phyloP scores from a whole-genome alignment of 2,797 vertebrate species.

The Pterois miles region DNA sequence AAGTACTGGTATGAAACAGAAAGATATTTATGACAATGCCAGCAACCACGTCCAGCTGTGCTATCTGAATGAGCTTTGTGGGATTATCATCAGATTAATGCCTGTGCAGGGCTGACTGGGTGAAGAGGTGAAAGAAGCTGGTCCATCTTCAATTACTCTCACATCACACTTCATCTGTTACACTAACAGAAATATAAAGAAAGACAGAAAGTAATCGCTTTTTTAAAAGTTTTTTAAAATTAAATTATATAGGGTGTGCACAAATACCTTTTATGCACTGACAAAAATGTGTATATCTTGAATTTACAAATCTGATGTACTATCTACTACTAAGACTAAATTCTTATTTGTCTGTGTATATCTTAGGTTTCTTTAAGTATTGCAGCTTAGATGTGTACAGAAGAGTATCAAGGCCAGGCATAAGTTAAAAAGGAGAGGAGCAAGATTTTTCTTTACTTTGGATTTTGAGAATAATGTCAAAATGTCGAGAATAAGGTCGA shows the following conservation, averaged over 20 bases:
- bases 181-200: neutral
- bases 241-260: no score
- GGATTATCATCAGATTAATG: slow-evolving; percentile 82
- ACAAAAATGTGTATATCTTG: neutral
- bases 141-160: slow-evolving; percentile 35
- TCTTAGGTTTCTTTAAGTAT: slow-evolving; percentile 23
- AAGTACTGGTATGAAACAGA: slow-evolving; percentile 43
- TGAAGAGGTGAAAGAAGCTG: slow-evolving; percentile 71
- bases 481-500: no score
- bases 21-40: slow-evolving; percentile 69
- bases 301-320: neutral
- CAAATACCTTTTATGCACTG: neutral
- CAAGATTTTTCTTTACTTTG: no score
- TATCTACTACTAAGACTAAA: neutral
- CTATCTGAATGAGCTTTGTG: slow-evolving; percentile 69
- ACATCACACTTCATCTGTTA: slow-evolving; percentile 5
- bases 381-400: slow-evolving; percentile 4
- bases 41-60: slow-evolving; percentile 73
- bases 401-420: no score
- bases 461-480: no score
- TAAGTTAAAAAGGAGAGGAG: no score
- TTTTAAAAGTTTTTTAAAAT: neutral
- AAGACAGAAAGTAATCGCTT: neutral
- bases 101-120: slow-evolving; percentile 55
- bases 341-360: neutral